Base-by-base conservation (phyloP, 2,888 invertebrate genomes). In the Tuberolachnus salignus region DNA sequence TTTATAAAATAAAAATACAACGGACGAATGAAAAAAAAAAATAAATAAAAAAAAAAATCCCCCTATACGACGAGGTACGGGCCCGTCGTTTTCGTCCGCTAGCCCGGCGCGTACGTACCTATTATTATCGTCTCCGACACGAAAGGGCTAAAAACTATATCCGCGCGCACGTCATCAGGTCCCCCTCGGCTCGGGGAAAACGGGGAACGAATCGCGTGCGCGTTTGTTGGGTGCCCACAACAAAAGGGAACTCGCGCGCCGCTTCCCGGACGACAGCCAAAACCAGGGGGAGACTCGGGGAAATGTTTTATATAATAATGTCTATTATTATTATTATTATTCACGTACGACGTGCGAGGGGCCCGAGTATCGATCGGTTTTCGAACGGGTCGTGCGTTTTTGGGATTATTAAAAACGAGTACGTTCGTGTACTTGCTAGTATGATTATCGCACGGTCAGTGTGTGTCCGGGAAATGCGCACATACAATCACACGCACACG, bases 121-220 rank as follows among this genome's bases (percentile, higher is more conserved):
- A 13, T 8, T 49, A 10, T 14, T 21, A 10, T 71, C 23, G 21
- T n/a, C n/a, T n/a, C n/a, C 8, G 21, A 19, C 34, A 34, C 49
- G 49, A 59, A 49, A 49, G 70, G 72, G 59, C 72, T 49, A 26
- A 26, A 72, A 46, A 49, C n/a, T 69, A 53, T 26, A 1, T 21
- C 46, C 67, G 4, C 0, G 10, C n/a, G 51, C 21, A 16, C 21
- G n/a, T 6, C 26, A 11, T 8, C 44, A 42, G 34, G 34, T 4
- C 4, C 59, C 26, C 34, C 64, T 21, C 21, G 46, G 13, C 59
- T 9, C 19, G 53, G 9, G n/a, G 53, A 2, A 19, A 69, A 69
- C 21, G 42, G 53, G 42, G 14, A 10, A 23, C 49, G 66, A 19
- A 19, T n/a, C 67, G 49, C 14, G 49, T 26, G 34, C 34, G 34